Percentiles rank a stretch among this genome's conserved stretches.
Evolutionary conservation across 2,797 vertebrate species (phyloP).

Genomic region (Microcaecilia unicolor): DNA sequence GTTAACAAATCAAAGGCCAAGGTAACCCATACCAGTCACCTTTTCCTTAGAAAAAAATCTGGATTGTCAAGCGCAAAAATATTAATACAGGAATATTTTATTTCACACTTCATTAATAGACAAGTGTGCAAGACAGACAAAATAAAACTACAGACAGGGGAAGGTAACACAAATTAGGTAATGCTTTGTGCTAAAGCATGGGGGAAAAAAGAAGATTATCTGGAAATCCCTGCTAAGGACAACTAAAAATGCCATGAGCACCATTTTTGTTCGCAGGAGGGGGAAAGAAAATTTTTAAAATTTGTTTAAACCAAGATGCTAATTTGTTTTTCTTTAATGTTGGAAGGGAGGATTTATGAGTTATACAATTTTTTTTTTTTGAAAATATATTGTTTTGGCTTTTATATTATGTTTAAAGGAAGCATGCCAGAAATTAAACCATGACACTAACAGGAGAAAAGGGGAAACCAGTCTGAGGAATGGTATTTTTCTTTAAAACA

Average conservation of each 20-base stretch:
- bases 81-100: conserved; percentile 33
- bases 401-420: conserved; percentile 8
- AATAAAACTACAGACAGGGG: conserved; percentile 52
- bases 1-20: no score
- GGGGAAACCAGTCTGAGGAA: no score
- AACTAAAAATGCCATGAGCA: conserved; percentile 44
- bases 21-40: no score
- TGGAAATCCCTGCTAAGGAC: conserved; percentile 45
- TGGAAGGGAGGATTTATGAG: conserved; percentile 11
- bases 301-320: conserved; percentile 38
- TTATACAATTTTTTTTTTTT: conserved; percentile 32
- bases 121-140: conserved; percentile 63
- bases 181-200: conserved; percentile 52
- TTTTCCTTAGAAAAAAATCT: background rate
- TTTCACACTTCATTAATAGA: conserved; percentile 71
- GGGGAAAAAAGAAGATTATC: conserved; percentile 27
- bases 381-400: conserved; percentile 12
- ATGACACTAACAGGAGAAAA: no score
- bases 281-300: conserved; percentile 52
- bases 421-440: conserved; percentile 42
- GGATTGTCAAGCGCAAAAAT: conserved; percentile 18
- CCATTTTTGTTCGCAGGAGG: conserved; percentile 58
- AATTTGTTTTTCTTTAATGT: conserved; percentile 30
- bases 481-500: no score
- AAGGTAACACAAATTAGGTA: conserved; percentile 59